These are phyloP conservation scores for Pavo muticus DNA, from an alignment of 2,113 vertebrate genomes.

Conservation along the genomic window DNA sequence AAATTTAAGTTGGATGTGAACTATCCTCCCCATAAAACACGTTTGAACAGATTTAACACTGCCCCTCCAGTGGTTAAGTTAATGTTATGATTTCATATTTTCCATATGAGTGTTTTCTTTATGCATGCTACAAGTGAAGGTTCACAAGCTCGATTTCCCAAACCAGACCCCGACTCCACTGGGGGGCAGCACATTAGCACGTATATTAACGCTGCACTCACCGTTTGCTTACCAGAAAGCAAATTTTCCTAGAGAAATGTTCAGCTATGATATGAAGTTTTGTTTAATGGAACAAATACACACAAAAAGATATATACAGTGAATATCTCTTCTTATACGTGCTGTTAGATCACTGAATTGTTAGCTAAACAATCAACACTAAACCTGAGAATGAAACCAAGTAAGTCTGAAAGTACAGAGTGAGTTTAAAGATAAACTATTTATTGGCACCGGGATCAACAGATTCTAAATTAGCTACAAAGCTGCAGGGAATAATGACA, in stretches of 20 bases:
- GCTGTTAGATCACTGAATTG: not conserved
- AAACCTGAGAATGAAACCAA: slow-evolving; percentile 10
- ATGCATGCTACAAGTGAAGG: not conserved
- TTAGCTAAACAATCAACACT: not conserved
- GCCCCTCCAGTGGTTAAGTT: not conserved
- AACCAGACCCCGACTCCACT: not conserved
- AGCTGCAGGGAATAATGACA: slow-evolving; percentile 55
- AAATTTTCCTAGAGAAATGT: not conserved
- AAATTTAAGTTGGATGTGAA: accelerated
- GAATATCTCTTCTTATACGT: not conserved
- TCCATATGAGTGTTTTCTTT: not conserved
- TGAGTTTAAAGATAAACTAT: slow-evolving; percentile 53
- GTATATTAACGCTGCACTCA: not conserved
- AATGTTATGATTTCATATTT: not conserved
- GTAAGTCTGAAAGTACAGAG: not conserved
- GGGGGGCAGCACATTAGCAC: slow-evolving; percentile 46
- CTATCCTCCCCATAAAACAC: not conserved
- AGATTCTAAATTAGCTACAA: slow-evolving; percentile 69
- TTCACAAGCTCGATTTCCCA: not conserved
- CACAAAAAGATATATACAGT: not conserved
- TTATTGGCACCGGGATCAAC: slow-evolving; percentile 70
- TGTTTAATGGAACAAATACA: not conserved
- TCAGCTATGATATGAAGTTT: not conserved
- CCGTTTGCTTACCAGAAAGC: not conserved
- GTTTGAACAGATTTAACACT: not conserved